phyloP scores from a whole-genome alignment of 1,140 invertebrate species.

The Dendrolimus punctatus region DNA sequence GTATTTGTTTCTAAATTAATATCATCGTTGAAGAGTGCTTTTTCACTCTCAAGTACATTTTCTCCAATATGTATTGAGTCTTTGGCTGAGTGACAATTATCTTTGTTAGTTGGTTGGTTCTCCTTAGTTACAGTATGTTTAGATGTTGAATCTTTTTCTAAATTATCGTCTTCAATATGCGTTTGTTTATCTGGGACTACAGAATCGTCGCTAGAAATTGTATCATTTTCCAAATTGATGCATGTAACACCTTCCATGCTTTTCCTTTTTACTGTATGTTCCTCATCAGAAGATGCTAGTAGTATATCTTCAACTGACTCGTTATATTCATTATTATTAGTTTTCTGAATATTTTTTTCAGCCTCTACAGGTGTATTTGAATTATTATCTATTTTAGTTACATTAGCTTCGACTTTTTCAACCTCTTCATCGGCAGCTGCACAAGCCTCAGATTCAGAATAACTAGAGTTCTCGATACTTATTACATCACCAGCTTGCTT shows the following conservation, averaged over 20 bases:
- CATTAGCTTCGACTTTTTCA: conserved; percentile 5
- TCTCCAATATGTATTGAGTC: no score
- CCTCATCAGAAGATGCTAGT: conserved; percentile 41
- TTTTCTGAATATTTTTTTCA: conserved; percentile 8
- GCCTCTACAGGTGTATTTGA: background rate
- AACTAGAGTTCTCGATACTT: conserved; percentile 60
- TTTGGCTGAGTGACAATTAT: no score
- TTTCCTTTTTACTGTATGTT: conserved; percentile 8
- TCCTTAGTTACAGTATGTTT: no score
- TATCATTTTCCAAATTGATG: conserved; percentile 24
- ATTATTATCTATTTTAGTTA: conserved; percentile 5
- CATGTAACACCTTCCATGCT: conserved; percentile 2
- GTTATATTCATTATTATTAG: conserved; percentile 24
- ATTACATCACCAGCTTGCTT: conserved; percentile 36
- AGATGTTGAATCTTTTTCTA: no score
- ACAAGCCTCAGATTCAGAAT: conserved; percentile 43
- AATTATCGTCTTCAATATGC: no score
- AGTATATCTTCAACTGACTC: conserved; percentile 36
- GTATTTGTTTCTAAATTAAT: no score
- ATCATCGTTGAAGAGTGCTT: no score
- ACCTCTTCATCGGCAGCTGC: conserved; percentile 3
- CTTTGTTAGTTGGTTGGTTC: no score
- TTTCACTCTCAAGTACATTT: no score
- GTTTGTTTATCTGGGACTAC: no score
- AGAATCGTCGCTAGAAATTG: background rate